Evolutionary conservation across 2,113 vertebrate species (phyloP).

Genomic region (Speoplatyrhinus poulsoni): DNA sequence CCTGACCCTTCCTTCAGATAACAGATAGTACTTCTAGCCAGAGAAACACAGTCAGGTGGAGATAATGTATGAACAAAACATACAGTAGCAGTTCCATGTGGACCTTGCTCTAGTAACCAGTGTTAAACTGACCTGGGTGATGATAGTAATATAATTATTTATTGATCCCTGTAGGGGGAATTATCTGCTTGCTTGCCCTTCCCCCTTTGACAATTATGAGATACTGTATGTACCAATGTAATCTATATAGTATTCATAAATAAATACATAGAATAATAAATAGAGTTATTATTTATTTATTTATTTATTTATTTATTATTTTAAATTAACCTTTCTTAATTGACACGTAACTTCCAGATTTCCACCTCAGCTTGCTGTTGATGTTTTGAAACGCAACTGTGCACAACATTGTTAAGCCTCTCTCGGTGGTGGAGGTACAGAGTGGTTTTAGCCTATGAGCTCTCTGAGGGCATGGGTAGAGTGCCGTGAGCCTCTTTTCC

Average conservation of each 20-base stretch:
- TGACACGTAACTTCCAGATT: too few species aligned
- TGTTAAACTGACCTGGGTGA: not conserved
- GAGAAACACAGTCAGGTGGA: slow-evolving; percentile 1
- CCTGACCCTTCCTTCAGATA: slow-evolving; percentile 25
- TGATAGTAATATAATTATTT: not conserved
- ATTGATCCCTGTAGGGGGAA: not conserved
- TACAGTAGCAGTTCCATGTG: slow-evolving; percentile 7
- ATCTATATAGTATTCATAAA: too few species aligned
- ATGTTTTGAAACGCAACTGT: too few species aligned
- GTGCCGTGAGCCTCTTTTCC: too few species aligned
- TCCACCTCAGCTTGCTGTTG: too few species aligned
- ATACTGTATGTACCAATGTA: too few species aligned
- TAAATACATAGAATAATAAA: not conserved
- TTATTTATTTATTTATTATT: not conserved
- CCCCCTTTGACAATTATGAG: not conserved
- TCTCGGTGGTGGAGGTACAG: too few species aligned
- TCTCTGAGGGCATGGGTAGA: too few species aligned
- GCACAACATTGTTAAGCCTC: too few species aligned
- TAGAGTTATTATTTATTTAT: not conserved
- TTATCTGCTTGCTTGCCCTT: not conserved
- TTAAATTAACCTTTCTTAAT: not conserved
- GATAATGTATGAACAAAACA: slow-evolving; percentile 12
- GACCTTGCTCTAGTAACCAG: not conserved
- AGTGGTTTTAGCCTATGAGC: too few species aligned
- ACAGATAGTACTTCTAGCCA: slow-evolving; percentile 10